Evolutionary conservation across 2,113 vertebrate genomes (phyloP).

Genomic region (Lepisosteus oculatus): DNA sequence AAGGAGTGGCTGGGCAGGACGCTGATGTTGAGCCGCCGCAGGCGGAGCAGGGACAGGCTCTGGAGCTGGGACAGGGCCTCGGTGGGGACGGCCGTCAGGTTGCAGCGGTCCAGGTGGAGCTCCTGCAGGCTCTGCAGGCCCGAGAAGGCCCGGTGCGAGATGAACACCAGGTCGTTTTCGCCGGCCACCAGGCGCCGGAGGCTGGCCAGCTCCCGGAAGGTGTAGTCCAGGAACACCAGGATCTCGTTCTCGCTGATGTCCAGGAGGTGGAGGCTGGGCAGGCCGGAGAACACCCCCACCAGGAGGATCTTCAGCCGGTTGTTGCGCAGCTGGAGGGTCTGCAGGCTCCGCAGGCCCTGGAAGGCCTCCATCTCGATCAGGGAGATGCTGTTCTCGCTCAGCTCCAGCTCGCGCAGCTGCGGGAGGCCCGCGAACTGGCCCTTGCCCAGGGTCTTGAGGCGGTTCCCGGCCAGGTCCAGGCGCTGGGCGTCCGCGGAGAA

Average conservation of each 20-base stretch:
- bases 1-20: slow-evolving; percentile 71
- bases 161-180: slow-evolving; percentile 78
- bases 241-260: slow-evolving; percentile 85
- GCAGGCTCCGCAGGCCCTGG: slow-evolving; percentile 65
- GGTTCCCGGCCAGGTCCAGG: slow-evolving; percentile 80
- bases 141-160: slow-evolving; percentile 74
- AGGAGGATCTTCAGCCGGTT: slow-evolving; percentile 81
- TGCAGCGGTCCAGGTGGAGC: slow-evolving; percentile 77
- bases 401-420: slow-evolving; percentile 77
- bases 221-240: slow-evolving; percentile 80
- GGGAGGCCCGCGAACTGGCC: slow-evolving; percentile 72
- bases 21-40: slow-evolving; percentile 68
- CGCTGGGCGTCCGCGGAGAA: slow-evolving; percentile 63
- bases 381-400: slow-evolving; percentile 79
- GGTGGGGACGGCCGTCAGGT: slow-evolving; percentile 75
- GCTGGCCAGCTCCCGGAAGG: slow-evolving; percentile 70
- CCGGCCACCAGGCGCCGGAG: slow-evolving; percentile 68
- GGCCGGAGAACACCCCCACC: slow-evolving; percentile 73
- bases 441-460: slow-evolving; percentile 69
- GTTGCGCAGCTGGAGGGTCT: slow-evolving; percentile 63
- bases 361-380: slow-evolving; percentile 83
- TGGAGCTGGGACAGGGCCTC: slow-evolving; percentile 75
- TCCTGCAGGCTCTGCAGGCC: slow-evolving; percentile 67
- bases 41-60: slow-evolving; percentile 57
- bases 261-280: slow-evolving; percentile 66